Conservation (phyloP, 2,113 vertebrate genomes). For the Clarias magur region DNA sequence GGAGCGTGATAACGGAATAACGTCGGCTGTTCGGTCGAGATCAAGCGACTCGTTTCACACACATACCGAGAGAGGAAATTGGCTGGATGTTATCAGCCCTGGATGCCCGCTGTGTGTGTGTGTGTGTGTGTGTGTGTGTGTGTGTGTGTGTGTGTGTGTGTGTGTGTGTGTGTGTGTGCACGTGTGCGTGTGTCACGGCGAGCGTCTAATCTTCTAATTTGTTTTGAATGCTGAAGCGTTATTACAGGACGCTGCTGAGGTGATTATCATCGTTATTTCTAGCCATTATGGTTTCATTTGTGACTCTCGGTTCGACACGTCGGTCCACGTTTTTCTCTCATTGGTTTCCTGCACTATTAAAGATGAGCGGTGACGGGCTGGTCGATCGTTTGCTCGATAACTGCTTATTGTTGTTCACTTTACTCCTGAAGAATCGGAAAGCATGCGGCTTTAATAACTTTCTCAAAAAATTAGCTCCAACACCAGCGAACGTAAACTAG, state of each 20-base stretch:
- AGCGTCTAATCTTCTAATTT: slow-evolving; percentile 26
- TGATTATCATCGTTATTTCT: slow-evolving; percentile 56
- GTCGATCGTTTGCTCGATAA: slow-evolving; percentile 13
- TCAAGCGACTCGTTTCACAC: slow-evolving; percentile 42
- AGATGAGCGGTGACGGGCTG: not conserved
- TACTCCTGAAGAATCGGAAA: not conserved
- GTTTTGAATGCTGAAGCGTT: slow-evolving; percentile 62
- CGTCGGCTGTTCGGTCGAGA: slow-evolving; percentile 33
- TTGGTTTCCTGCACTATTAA: not conserved
- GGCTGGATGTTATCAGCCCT: slow-evolving; percentile 67
- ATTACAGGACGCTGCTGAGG: slow-evolving; percentile 48
- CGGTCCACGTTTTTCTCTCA: not conserved
- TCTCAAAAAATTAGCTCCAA: not conserved
- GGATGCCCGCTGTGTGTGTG: slow-evolving; percentile 58
- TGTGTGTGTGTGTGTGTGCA: slow-evolving; percentile 50
- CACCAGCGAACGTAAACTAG: not conserved
- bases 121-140: slow-evolving; percentile 53
- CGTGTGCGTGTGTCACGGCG: slow-evolving; percentile 35
- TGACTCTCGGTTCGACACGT: slow-evolving; percentile 42
- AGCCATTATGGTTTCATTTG: slow-evolving; percentile 58
- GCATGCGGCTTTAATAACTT: not conserved
- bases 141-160: slow-evolving; percentile 49
- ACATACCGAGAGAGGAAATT: slow-evolving; percentile 67
- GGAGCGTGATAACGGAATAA: slow-evolving; percentile 40
- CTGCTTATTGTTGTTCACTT: not conserved